A percentile compares a stretch with the other conserved stretches of the same genome.
These are phyloP conservation scores for Dicrostonyx torquatus DNA, from an alignment of 2,797 vertebrate genomes.

Conservation along the genomic window DNA sequence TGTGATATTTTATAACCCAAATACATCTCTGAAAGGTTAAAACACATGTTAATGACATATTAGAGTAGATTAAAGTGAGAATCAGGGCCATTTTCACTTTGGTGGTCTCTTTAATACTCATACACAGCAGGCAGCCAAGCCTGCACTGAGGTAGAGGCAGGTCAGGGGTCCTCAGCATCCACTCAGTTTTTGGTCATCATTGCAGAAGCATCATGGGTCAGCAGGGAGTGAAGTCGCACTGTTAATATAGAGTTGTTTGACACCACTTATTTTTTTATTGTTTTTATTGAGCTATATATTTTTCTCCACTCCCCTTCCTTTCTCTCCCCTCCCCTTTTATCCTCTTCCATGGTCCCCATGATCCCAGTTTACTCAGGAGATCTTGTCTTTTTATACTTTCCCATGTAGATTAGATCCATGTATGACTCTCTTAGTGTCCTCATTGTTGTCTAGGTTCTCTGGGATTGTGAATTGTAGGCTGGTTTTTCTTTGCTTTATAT, in stretches of 20 bases:
- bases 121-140: not conserved
- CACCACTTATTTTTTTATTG: constrained; percentile 24
- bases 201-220: not conserved
- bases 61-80: not conserved
- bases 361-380: no score
- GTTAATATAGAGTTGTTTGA: not conserved
- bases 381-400: no score
- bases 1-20: not conserved
- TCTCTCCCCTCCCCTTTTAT: no score
- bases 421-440: no score
- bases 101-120: not conserved
- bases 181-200: fast-evolving
- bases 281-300: not conserved
- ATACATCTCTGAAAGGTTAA: constrained; percentile 31
- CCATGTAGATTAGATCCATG: no score
- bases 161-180: not conserved
- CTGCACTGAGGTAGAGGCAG: not conserved
- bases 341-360: no score
- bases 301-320: no score
- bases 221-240: not conserved
- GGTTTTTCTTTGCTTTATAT: no score
- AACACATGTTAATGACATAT: constrained; percentile 11
- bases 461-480: no score
- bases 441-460: no score
- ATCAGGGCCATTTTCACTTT: not conserved